Conservation (phyloP, 2,797 vertebrate species). For the Borostomias antarcticus region DNA sequence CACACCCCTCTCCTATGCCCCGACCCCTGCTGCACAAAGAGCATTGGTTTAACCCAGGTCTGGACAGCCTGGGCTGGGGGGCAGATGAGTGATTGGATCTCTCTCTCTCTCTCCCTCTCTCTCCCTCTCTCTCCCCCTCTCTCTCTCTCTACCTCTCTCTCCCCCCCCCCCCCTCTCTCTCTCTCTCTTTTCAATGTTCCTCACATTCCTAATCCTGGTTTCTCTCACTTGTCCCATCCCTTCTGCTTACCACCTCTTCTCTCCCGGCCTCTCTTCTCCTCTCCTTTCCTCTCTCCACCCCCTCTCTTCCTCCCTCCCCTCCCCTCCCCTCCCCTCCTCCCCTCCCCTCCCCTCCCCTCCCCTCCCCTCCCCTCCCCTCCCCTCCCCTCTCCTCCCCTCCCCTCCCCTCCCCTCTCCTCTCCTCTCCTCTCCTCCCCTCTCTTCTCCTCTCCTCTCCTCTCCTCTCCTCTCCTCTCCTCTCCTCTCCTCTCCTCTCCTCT, state of each 20-base stretch:
- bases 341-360: background rate
- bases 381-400: background rate
- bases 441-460: no score
- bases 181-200: slow-evolving; percentile 3
- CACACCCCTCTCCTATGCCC: background rate
- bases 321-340: slow-evolving; percentile 14
- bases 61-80: slow-evolving; percentile 9
- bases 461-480: no score
- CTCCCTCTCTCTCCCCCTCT: background rate
- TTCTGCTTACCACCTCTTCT: no score
- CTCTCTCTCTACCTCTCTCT: background rate
- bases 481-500: no score
- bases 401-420: background rate
- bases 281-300: slow-evolving; percentile 10
- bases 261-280: background rate
- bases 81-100: background rate
- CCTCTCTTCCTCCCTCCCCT: background rate
- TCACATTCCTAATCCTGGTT: no score
- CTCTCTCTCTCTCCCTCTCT: background rate
- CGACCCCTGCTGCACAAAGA: slow-evolving; percentile 7
- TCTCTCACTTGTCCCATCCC: no score
- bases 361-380: background rate
- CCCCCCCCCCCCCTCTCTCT: background rate
- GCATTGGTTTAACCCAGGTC: slow-evolving; percentile 16
- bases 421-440: no score